Conservation (phyloP, 2,888 invertebrate species). For the Elegia similella region DNA sequence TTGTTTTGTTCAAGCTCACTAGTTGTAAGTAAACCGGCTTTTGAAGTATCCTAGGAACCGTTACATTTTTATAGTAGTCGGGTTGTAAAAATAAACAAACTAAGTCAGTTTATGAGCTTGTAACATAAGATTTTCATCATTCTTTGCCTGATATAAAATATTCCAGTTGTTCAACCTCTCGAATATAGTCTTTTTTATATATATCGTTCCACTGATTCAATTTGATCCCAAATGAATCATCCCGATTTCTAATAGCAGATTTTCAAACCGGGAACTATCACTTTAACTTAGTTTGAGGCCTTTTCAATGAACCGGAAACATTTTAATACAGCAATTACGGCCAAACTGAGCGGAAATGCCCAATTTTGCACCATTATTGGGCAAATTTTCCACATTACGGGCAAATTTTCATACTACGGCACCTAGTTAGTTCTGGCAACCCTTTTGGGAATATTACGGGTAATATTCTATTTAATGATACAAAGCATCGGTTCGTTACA, state of each 20-base stretch:
- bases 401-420: constrained; percentile 4
- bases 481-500: constrained; percentile 35
- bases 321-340: constrained; percentile 30
- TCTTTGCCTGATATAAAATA: no score
- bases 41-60: no score
- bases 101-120: no score
- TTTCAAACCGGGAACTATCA: background rate
- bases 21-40: no score
- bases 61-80: no score
- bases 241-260: background rate
- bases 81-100: no score
- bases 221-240: no score
- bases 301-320: constrained; percentile 26
- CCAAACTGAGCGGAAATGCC: constrained; percentile 24
- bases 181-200: no score
- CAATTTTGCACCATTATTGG: constrained; percentile 30
- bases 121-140: no score
- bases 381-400: constrained; percentile 25
- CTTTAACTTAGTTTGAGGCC: constrained; percentile 14
- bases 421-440: constrained; percentile 7
- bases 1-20: no score
- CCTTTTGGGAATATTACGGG: constrained; percentile 51
- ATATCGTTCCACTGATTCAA: no score
- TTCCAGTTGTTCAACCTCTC: no score
- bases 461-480: constrained; percentile 68